These are phyloP conservation scores for Schizaphis graminum DNA, from an alignment of 2,888 invertebrate genomes.

Conservation along the genomic window DNA sequence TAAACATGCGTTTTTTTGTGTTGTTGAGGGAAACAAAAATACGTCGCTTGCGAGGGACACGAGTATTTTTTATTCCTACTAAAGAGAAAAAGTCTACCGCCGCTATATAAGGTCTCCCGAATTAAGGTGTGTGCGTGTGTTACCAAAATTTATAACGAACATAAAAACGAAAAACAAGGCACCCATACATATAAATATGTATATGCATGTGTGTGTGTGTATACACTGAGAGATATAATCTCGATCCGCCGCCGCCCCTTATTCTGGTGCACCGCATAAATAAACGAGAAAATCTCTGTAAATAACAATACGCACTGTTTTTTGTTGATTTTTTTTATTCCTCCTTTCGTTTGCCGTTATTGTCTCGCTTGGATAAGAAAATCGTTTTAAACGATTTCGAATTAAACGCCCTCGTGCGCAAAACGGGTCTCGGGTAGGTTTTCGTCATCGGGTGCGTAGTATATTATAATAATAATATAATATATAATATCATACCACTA, in stretches of 20 bases:
- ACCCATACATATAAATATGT: neutral
- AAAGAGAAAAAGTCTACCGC: neutral
- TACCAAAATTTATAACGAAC: slow-evolving; percentile 63
- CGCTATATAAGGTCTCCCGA: slow-evolving; percentile 3
- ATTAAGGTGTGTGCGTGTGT: slow-evolving; percentile 55
- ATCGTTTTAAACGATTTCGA: slow-evolving; percentile 56
- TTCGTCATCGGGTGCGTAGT: slow-evolving; percentile 15
- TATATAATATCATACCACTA: neutral
- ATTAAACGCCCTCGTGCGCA: slow-evolving; percentile 29
- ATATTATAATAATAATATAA: slow-evolving; percentile 8
- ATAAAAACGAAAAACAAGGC: slow-evolving; percentile 59
- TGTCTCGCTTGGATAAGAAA: slow-evolving; percentile 29
- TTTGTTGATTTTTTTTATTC: slow-evolving; percentile 9
- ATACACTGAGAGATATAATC: slow-evolving; percentile 47
- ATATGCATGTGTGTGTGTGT: neutral
- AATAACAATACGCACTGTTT: slow-evolving; percentile 56
- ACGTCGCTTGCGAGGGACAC: neutral
- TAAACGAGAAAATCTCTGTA: slow-evolving; percentile 62
- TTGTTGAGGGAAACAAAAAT: neutral
- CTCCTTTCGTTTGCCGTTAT: neutral
- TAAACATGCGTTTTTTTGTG: neutral
- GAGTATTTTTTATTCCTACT: slow-evolving; percentile 21
- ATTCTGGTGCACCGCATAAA: slow-evolving; percentile 46
- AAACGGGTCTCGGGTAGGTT: neutral
- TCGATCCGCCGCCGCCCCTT: slow-evolving; percentile 52